These are phyloP conservation scores for Rhopalosiphum maidis DNA, from an alignment of 1,140 invertebrate genomes.

Conservation along the genomic window DNA sequence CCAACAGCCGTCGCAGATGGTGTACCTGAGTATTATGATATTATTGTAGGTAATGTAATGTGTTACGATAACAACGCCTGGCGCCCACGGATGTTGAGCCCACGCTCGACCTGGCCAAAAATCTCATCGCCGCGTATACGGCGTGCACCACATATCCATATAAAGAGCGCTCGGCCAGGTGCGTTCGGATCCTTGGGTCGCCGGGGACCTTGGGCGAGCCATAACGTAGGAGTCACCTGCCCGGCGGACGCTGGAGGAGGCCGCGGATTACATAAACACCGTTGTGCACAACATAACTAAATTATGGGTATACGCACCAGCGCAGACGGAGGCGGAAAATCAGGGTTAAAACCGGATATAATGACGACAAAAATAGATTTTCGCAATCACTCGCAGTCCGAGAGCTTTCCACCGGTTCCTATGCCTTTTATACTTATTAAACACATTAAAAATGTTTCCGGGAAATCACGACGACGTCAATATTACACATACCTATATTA, in stretches of 20 bases:
- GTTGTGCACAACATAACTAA: background rate
- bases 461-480: background rate
- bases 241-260: background rate
- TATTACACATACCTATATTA: background rate
- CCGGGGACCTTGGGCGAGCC: constrained; percentile 18
- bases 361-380: background rate
- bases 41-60: background rate
- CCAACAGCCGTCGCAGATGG: background rate
- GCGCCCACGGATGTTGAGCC: constrained; percentile 24
- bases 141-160: constrained; percentile 55
- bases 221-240: constrained; percentile 13
- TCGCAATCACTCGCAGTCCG: background rate
- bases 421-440: background rate
- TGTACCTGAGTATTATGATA: background rate
- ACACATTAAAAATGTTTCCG: background rate
- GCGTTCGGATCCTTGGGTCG: constrained; percentile 41
- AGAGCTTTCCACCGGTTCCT: background rate
- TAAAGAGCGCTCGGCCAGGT: constrained; percentile 48
- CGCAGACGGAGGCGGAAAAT: background rate
- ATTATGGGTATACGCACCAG: background rate
- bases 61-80: constrained; percentile 31
- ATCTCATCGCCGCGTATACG: background rate
- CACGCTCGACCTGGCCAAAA: constrained; percentile 31
- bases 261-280: constrained; percentile 18
- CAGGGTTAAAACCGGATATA: constrained; percentile 35